Evolutionary conservation across 2,888 invertebrate species (phyloP).

Genomic region (Geophilus truncorum): DNA sequence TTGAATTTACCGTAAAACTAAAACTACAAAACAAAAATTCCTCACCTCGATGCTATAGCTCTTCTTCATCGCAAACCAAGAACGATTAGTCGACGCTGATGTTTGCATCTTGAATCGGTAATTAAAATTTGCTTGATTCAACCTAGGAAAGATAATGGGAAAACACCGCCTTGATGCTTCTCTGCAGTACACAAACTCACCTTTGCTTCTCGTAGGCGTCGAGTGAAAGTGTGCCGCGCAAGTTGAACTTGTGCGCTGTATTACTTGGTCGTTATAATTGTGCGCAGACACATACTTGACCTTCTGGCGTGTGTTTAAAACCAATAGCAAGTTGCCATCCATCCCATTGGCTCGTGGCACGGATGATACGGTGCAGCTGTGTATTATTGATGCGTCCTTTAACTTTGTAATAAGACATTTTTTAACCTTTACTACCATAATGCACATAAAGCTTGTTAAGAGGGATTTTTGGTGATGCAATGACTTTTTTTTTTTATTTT

Average conservation of each 20-base stretch:
- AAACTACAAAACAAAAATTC: neutral
- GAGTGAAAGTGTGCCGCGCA: neutral
- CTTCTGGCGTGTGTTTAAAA: conserved; percentile 16
- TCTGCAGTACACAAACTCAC: neutral
- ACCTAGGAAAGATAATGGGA: neutral
- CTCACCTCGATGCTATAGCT: conserved; percentile 96
- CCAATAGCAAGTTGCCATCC: conserved; percentile 7
- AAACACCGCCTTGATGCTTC: neutral
- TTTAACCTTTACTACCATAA: neutral
- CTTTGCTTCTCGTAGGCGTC: neutral
- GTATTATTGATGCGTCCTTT: neutral
- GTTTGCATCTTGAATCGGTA: conserved; percentile 51
- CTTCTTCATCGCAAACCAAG: conserved; percentile 95
- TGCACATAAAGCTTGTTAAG: neutral
- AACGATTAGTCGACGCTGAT: conserved; percentile 88
- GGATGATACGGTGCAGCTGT: conserved; percentile 3
- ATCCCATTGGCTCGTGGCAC: neutral
- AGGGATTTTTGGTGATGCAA: neutral
- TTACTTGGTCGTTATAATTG: conserved; percentile 1
- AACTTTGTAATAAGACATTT: neutral
- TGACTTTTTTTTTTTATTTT: too few relatives aligned
- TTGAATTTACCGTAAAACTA: neutral
- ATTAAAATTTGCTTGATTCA: neutral
- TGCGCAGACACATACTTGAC: conserved; percentile 7
- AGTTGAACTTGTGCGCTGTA: neutral